Conservation (phyloP, 2,797 vertebrate genomes). For the Eurystomus glaucurus region DNA sequence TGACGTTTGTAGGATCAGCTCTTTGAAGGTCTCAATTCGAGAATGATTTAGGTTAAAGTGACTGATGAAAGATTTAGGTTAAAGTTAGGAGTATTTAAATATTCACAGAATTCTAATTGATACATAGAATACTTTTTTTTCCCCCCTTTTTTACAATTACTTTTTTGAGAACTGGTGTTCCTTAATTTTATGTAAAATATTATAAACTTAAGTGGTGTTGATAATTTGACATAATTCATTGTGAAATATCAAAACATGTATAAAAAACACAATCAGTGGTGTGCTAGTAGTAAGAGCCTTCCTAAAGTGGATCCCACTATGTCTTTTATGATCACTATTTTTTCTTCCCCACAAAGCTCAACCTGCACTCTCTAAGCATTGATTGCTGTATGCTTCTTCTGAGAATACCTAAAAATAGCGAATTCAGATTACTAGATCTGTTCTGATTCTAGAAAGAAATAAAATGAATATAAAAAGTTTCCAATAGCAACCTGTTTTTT, state of each 20-base stretch:
- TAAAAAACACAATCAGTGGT: neutral
- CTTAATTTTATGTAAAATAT: neutral
- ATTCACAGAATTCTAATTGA: neutral
- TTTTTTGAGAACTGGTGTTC: neutral
- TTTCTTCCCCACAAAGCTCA: neutral
- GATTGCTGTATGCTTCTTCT: neutral
- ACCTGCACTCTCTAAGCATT: neutral
- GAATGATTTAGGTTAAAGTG: neutral
- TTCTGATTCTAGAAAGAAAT: neutral
- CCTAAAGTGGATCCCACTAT: neutral
- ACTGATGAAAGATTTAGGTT: neutral
- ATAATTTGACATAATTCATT: neutral
- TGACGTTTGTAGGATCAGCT: neutral
- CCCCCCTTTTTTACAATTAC: neutral
- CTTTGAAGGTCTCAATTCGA: neutral
- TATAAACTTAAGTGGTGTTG: neutral
- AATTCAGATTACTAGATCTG: neutral
- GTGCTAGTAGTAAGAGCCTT: neutral
- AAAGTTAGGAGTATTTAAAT: neutral
- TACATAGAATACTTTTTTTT: neutral
- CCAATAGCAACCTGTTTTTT: neutral
- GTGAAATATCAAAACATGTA: neutral
- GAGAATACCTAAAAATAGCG: neutral
- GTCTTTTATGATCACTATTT: neutral
- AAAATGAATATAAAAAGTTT: neutral